Evolutionary conservation across 1,140 invertebrate species (phyloP).

Genomic region (Leptinotarsa defecta): DNA sequence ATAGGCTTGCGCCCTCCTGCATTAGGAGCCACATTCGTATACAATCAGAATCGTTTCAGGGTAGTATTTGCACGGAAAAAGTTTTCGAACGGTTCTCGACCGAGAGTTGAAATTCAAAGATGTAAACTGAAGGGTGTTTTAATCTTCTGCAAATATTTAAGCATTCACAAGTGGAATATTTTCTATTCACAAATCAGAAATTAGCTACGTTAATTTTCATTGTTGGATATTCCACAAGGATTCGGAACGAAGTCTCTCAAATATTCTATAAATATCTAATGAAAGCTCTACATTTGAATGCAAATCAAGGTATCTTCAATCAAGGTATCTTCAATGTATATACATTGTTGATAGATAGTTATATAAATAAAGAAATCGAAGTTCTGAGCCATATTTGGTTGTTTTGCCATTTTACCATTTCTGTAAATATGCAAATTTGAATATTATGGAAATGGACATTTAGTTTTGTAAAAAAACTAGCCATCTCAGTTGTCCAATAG

Average conservation of each 20-base stretch:
- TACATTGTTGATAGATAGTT: too few relatives aligned
- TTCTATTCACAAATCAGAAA: conserved; percentile 32
- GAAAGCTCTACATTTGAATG: not conserved
- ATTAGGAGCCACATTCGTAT: not conserved
- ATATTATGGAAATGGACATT: too few relatives aligned
- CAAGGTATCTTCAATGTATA: not conserved
- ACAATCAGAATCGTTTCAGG: not conserved
- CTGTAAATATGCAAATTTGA: too few relatives aligned
- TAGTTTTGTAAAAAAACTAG: too few relatives aligned
- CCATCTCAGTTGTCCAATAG: too few relatives aligned
- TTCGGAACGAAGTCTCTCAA: conserved; percentile 10
- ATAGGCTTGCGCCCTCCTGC: not conserved
- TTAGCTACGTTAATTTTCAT: conserved; percentile 24
- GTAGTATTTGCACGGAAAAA: not conserved
- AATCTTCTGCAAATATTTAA: conserved; percentile 35
- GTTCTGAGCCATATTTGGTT: too few relatives aligned
- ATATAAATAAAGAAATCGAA: too few relatives aligned
- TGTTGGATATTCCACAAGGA: conserved; percentile 3
- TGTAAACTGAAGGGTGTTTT: conserved; percentile 31
- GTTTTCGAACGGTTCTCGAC: conserved; percentile 22
- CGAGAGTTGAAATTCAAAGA: conserved; percentile 29
- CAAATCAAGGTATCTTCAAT: not conserved
- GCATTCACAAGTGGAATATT: conserved; percentile 29
- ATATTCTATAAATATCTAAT: conserved; percentile 15
- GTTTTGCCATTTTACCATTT: too few relatives aligned